Evolutionary conservation across 2,797 vertebrate species (phyloP), one percentile per base, ranked within the genome.

Genomic region (Eulemur rubriventer): DNA sequence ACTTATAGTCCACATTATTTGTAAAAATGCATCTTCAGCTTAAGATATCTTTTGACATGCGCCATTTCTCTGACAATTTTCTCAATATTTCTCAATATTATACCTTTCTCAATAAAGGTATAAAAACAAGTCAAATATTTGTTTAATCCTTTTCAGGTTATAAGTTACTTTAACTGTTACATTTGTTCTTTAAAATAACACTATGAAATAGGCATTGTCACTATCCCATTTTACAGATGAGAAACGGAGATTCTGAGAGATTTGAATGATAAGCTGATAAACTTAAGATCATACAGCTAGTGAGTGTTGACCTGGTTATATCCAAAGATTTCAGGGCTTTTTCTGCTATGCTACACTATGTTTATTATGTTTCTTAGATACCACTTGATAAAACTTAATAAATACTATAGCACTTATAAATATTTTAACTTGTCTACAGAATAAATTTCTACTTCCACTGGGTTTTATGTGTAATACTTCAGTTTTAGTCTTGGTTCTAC

Each of bases 31-130:
- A 11, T 72, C 91, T 84, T 93, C 24, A 28, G 12, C 81, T 84
- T 94, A 86, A 73, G 26, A 46, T 41, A 11, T 43, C 52, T 96
- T 82, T 79, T 48, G 91, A 20, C 12, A 83, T 43, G 30, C 59
- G n/a, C 89, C 2, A 30, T 93, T 70, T 94, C 78, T 52, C 9
- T 65, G 46, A 65, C 7, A 70, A 43, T 82, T 83, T 91, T 97
- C 61, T 79, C 73, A 84, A 48, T 79, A 79, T 52, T 14, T 81
- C 48, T 50, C 52, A 57, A 24, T 26, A 57, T 57, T 57, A 11
- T 57, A 57, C 55, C 55, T 57, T 57, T 57, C 55, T 57, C 9
- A 26, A 57, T 24, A 57, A 96, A 89, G 50, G 7, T 50, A 70
- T 55, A 69, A 73, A 84, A 26, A 73, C 12, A 69, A 78, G 17